Evolutionary conservation across 2,888 invertebrate genomes (phyloP).

Genomic region (Tetragonula carbonaria): DNA sequence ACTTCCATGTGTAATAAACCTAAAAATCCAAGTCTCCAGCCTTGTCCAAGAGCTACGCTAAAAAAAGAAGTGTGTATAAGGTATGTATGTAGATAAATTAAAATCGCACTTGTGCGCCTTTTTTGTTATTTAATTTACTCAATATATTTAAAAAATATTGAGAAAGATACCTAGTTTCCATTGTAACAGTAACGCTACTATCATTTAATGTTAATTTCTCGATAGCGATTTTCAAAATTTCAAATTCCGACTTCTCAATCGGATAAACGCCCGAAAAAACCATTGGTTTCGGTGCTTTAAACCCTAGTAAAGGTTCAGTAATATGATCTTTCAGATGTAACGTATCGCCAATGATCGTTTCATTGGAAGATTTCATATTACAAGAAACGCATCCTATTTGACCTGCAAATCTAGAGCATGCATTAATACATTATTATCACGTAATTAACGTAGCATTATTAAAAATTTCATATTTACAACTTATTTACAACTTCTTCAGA

Average conservation of each 20-base stretch:
- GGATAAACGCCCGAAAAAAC: constrained; percentile 97
- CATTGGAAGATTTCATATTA: constrained; percentile 90
- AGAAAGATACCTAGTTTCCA: constrained; percentile 89
- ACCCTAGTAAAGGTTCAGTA: constrained; percentile 87
- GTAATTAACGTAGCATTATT: not conserved
- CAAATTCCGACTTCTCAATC: constrained; percentile 93
- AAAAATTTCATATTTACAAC: constrained; percentile 85
- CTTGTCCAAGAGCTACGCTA: constrained; percentile 94
- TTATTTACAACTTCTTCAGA: constrained; percentile 88
- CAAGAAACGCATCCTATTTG: constrained; percentile 96
- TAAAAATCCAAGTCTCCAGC: constrained; percentile 94
- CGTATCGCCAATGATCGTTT: constrained; percentile 92
- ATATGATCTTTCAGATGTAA: constrained; percentile 85
- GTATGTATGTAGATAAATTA: not conserved
- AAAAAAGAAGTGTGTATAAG: constrained; percentile 40
- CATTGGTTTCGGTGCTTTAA: constrained; percentile 90
- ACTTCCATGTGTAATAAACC: constrained; percentile 95
- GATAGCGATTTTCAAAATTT: constrained; percentile 91
- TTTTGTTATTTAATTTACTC: not conserved
- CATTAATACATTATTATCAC: not conserved
- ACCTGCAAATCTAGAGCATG: constrained; percentile 88
- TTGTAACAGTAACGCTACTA: constrained; percentile 92
- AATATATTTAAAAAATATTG: not conserved
- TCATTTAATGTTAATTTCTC: constrained; percentile 97
- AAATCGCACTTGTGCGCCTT: too few relatives aligned